These are phyloP conservation scores for Drosophila paulistorum DNA, from an alignment of 1,140 invertebrate species.

Conservation along the genomic window DNA sequence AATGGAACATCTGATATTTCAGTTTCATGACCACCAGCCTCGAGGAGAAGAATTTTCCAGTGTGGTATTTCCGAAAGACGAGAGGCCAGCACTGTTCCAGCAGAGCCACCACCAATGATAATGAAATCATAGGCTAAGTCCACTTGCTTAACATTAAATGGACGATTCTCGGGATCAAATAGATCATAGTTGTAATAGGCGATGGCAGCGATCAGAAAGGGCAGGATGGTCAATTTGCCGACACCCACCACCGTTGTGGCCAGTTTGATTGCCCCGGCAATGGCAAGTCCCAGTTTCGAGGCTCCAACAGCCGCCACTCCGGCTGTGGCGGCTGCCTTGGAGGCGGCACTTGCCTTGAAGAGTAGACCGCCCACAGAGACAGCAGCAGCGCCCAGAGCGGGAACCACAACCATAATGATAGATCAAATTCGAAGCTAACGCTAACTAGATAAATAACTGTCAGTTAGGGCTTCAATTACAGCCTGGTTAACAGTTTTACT, in stretches of 20 bases:
- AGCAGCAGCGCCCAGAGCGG: constrained; percentile 71
- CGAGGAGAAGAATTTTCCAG: constrained; percentile 92
- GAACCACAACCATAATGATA: constrained; percentile 68
- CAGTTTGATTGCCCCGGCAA: constrained; percentile 87
- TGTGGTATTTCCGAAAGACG: constrained; percentile 90
- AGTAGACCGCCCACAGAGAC: constrained; percentile 72
- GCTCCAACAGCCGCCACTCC: constrained; percentile 71
- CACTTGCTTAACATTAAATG: constrained; percentile 87
- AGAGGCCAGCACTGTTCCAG: constrained; percentile 93
- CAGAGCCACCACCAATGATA: constrained; percentile 92
- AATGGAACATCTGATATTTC: constrained; percentile 92
- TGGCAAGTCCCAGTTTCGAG: constrained; percentile 83
- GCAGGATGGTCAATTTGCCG: constrained; percentile 89
- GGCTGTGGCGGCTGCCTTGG: constrained; percentile 70
- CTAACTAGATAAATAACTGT: too few species aligned
- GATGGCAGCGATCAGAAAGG: constrained; percentile 89
- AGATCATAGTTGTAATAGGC: constrained; percentile 94
- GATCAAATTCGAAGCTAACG: background rate
- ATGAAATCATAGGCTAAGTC: constrained; percentile 91
- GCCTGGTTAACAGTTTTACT: too few species aligned
- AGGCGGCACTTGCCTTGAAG: constrained; percentile 76
- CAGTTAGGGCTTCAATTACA: too few species aligned
- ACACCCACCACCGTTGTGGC: constrained; percentile 88
- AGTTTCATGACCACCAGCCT: constrained; percentile 94
- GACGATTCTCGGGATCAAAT: constrained; percentile 92